A percentile compares a stretch with the other conserved stretches of the same genome.
Conservation (phyloP, 1,140 invertebrate species). For the Tetramorium parvispinum region DNA sequence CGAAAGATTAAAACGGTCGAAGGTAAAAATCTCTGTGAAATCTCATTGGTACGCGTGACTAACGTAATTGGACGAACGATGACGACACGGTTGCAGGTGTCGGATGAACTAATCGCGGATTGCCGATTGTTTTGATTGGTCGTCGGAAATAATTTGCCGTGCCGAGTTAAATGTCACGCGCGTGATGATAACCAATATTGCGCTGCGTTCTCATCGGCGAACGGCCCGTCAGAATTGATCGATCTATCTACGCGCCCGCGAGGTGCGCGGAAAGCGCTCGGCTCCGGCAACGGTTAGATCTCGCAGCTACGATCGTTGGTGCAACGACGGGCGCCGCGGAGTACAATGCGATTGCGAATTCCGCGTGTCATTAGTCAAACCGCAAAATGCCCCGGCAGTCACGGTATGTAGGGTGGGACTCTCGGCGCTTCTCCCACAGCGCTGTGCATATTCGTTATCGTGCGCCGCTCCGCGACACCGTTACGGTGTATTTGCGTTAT, state of each 20-base stretch:
- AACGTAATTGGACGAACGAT: background rate
- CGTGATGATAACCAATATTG: constrained; percentile 47
- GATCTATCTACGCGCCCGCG: constrained; percentile 30
- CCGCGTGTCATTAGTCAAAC: constrained; percentile 43
- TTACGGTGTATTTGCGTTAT: constrained; percentile 50
- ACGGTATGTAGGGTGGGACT: constrained; percentile 37
- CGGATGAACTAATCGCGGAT: constrained; percentile 11
- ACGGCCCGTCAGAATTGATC: constrained; percentile 24
- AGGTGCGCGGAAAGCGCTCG: background rate
- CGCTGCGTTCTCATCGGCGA: constrained; percentile 11
- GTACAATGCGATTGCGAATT: constrained; percentile 62
- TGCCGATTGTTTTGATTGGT: constrained; percentile 43
- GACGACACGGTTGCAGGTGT: constrained; percentile 12
- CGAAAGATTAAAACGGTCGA: background rate
- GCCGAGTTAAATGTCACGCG: constrained; percentile 48
- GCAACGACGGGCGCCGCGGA: background rate
- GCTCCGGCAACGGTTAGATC: constrained; percentile 36
- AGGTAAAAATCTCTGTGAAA: background rate
- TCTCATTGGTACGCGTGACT: background rate
- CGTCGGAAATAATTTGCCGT: constrained; percentile 40
- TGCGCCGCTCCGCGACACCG: constrained; percentile 46
- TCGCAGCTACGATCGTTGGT: background rate
- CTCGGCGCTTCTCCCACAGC: constrained; percentile 31
- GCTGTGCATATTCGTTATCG: constrained; percentile 52
- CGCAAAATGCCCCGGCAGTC: constrained; percentile 46